These are phyloP conservation scores for Phenacoccus solenopsis DNA, from an alignment of 1,140 invertebrate genomes.

Conservation along the genomic window DNA sequence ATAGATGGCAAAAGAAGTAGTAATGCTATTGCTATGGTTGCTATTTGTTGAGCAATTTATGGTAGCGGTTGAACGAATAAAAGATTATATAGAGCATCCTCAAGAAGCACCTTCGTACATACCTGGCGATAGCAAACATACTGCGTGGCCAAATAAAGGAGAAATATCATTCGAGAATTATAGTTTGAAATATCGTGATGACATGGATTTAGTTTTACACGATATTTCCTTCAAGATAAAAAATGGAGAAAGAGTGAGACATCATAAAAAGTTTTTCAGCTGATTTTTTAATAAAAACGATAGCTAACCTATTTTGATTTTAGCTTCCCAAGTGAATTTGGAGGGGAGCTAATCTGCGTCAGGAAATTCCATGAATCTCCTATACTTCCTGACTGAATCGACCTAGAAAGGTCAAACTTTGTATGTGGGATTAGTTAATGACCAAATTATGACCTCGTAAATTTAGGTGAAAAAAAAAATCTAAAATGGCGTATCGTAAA, in stretches of 20 bases:
- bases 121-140: conserved; percentile 38
- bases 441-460: too few relatives aligned
- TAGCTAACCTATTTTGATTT: neutral
- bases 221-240: conserved; percentile 54
- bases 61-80: conserved; percentile 92
- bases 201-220: conserved; percentile 65
- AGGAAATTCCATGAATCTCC: too few relatives aligned
- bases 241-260: conserved; percentile 63
- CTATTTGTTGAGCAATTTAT: conserved; percentile 96
- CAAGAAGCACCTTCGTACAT: conserved; percentile 63
- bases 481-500: too few relatives aligned
- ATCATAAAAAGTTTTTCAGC: too few relatives aligned
- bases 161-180: conserved; percentile 60
- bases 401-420: too few relatives aligned
- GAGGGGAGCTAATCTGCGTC: too few relatives aligned
- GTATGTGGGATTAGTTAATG: too few relatives aligned
- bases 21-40: conserved; percentile 93
- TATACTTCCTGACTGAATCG: too few relatives aligned
- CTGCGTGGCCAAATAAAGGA: conserved; percentile 62
- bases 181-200: conserved; percentile 63
- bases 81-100: conserved; percentile 81
- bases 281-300: too few relatives aligned
- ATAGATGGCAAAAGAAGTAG: conserved; percentile 83
- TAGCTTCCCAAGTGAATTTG: neutral
- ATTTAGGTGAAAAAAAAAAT: too few relatives aligned